Evolutionary conservation across 2,113 vertebrate species (phyloP).

Genomic region (Coregonus clupeaformis): DNA sequence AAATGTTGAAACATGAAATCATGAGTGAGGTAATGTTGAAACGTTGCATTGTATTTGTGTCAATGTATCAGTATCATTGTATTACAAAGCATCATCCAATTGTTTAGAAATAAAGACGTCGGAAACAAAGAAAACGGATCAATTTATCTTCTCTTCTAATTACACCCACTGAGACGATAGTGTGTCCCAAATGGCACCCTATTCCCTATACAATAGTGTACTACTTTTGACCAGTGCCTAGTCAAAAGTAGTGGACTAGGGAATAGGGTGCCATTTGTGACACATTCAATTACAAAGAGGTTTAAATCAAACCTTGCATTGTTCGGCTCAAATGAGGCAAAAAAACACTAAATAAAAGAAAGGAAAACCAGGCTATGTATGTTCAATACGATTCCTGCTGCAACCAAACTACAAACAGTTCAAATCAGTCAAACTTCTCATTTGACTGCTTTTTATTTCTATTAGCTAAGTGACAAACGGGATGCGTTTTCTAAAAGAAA

Average conservation of each 20-base stretch:
- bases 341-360: not conserved
- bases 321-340: not conserved
- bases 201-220: too few species aligned
- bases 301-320: constrained; percentile 17
- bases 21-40: not conserved
- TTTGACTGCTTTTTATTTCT: constrained; percentile 22
- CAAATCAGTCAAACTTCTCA: constrained; percentile 35
- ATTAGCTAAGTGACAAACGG: constrained; percentile 32
- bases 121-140: constrained; percentile 35
- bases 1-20: not conserved
- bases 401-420: constrained; percentile 27
- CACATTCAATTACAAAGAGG: constrained; percentile 13
- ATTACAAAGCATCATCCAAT: constrained; percentile 31
- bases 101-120: constrained; percentile 29
- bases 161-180: constrained; percentile 30
- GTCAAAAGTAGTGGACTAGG: too few species aligned
- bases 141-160: constrained; percentile 43
- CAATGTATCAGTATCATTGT: constrained; percentile 35
- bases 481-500: constrained; percentile 55
- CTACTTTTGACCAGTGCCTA: too few species aligned
- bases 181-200: too few species aligned
- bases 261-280: too few species aligned
- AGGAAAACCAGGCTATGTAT: constrained; percentile 11
- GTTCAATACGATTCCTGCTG: constrained; percentile 19
- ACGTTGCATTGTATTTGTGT: constrained; percentile 22